A percentile compares a stretch with the other conserved stretches of the same genome.
These are phyloP conservation scores for Solenopsis fugax DNA, from an alignment of 1,140 invertebrate genomes.

Conservation along the genomic window DNA sequence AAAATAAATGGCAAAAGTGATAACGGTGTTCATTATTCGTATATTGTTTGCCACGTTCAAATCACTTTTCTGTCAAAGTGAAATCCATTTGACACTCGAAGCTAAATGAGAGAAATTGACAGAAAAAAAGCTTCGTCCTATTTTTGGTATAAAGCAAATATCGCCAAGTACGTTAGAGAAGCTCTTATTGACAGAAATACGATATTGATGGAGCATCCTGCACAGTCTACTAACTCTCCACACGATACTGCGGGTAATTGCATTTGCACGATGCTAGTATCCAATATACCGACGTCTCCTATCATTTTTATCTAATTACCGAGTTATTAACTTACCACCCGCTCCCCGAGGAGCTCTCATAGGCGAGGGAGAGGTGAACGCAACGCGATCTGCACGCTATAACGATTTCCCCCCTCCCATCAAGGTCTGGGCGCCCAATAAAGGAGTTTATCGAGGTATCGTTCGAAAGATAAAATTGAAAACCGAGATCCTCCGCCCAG, in stretches of 20 bases:
- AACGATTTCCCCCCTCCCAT: slow-evolving; percentile 23
- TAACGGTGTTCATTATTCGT: background rate
- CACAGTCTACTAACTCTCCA: slow-evolving; percentile 11
- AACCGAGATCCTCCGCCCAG: background rate
- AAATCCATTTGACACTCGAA: background rate
- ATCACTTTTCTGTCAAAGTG: background rate
- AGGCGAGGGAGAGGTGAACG: background rate
- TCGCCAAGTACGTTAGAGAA: background rate
- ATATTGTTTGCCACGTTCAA: background rate
- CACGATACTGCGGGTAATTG: slow-evolving; percentile 47
- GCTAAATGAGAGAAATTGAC: background rate
- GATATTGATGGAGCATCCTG: slow-evolving; percentile 31
- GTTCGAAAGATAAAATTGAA: slow-evolving; percentile 70
- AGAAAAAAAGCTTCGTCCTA: background rate
- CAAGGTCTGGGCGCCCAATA: slow-evolving; percentile 50
- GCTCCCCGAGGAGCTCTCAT: slow-evolving; percentile 13
- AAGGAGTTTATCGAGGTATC: slow-evolving; percentile 70
- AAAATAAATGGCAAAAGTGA: background rate
- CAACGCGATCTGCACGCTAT: slow-evolving; percentile 1
- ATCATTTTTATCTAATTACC: slow-evolving; percentile 67
- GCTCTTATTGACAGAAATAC: slow-evolving; percentile 29
- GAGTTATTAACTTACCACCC: slow-evolving; percentile 55
- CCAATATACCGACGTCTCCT: slow-evolving; percentile 35
- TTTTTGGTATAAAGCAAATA: background rate
- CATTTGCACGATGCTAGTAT: slow-evolving; percentile 46